Evolutionary conservation across 2,797 vertebrate genomes (phyloP).

Genomic region (Sebastes aleutianus): DNA sequence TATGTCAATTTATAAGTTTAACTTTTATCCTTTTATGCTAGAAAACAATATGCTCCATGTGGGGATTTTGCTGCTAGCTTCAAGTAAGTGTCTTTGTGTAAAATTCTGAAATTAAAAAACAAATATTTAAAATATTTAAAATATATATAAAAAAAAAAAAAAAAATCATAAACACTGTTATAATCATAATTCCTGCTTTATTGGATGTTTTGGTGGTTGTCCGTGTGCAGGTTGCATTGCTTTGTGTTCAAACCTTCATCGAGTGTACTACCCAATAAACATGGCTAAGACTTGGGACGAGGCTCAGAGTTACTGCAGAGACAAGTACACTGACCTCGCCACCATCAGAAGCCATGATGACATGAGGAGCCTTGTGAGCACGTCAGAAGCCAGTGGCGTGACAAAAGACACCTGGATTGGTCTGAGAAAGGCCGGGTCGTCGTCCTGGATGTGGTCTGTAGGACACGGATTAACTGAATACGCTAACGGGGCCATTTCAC

Average conservation of each 20-base stretch:
- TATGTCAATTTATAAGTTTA: not conserved
- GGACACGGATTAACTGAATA: not conserved
- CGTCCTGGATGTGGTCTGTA: constrained; percentile 31
- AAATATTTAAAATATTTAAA: too few relatives aligned
- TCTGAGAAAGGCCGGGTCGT: not conserved
- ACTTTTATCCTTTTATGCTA: not conserved
- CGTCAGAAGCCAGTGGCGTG: not conserved
- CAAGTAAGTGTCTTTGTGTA: constrained; percentile 6
- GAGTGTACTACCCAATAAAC: not conserved
- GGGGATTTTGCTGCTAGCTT: not conserved
- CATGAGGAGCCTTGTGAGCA: not conserved
- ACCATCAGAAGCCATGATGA: not conserved
- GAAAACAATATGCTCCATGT: not conserved
- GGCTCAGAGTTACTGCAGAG: constrained; percentile 25
- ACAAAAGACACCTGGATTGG: not conserved
- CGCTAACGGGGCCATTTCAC: constrained; percentile 16
- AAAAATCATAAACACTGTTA: too few relatives aligned
- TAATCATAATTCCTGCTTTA: not conserved
- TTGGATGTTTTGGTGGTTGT: not conserved
- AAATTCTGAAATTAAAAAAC: not conserved
- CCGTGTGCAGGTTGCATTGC: not conserved
- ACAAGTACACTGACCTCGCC: not conserved
- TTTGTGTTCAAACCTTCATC: not conserved
- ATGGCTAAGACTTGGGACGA: rapidly evolving
- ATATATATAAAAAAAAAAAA: too few relatives aligned